A percentile compares a stretch with the other conserved stretches of the same genome.
Evolutionary conservation across 2,113 vertebrate genomes (phyloP).

Genomic region (Anolis sagrei): DNA sequence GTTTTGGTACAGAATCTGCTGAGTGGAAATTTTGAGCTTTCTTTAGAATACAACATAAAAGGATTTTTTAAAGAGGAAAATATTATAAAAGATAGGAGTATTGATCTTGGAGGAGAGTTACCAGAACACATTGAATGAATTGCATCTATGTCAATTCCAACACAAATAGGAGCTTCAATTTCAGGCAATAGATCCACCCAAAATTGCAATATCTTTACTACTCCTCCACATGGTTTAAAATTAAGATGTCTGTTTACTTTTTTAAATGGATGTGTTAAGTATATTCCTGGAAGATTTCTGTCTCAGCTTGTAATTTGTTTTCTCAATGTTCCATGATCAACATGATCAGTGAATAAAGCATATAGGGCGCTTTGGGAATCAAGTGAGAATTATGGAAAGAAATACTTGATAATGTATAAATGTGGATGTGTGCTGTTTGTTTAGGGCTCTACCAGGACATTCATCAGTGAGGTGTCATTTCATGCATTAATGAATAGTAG

Average conservation of each 20-base stretch:
- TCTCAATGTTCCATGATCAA: neutral
- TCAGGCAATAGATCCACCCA: too few species aligned
- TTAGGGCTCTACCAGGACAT: neutral
- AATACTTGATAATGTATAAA: neutral
- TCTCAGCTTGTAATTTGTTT: too few species aligned
- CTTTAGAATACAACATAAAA: neutral
- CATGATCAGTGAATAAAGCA: neutral
- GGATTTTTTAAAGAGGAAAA: neutral
- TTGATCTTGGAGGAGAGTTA: neutral
- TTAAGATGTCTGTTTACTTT: too few species aligned
- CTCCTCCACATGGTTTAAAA: too few species aligned
- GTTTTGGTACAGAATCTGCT: neutral
- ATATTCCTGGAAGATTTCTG: too few species aligned
- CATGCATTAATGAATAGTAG: neutral
- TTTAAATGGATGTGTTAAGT: too few species aligned
- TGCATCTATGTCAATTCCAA: neutral
- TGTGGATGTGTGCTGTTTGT: neutral
- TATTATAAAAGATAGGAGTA: neutral
- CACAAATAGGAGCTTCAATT: neutral
- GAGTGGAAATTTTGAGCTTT: neutral
- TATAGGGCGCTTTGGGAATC: neutral
- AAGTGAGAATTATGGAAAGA: neutral
- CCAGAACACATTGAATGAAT: neutral
- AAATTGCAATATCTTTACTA: neutral
- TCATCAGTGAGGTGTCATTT: neutral